These are phyloP conservation scores for Pontoporia blainvillei DNA, from an alignment of 2,113 vertebrate species.

Conservation along the genomic window DNA sequence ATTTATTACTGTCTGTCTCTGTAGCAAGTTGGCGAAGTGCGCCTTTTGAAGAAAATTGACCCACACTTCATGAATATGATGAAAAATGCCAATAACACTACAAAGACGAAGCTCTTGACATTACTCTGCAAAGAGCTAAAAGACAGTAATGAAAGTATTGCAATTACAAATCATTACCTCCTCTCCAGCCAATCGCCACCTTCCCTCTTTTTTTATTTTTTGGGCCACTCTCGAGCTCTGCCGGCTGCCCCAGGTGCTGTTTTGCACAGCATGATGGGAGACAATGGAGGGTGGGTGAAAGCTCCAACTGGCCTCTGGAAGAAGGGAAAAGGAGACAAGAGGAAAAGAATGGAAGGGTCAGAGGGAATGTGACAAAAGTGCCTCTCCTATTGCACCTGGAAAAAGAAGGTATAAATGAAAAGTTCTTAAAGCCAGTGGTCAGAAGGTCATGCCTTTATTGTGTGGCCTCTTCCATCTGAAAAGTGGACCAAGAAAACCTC, in stretches of 20 bases:
- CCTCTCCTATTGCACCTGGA: background rate
- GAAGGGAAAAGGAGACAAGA: constrained; percentile 12
- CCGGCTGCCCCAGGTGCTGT: constrained; percentile 40
- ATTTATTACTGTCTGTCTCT: constrained; percentile 92
- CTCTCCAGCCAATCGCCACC: constrained; percentile 55
- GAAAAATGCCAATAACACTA: constrained; percentile 92
- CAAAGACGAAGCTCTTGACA: constrained; percentile 89
- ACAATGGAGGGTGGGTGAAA: background rate
- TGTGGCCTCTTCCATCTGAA: background rate
- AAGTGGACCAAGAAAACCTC: background rate
- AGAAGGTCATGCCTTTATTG: background rate
- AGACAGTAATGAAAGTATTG: constrained; percentile 85
- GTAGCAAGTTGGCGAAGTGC: constrained; percentile 89
- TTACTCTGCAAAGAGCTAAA: constrained; percentile 85
- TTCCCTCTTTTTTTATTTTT: background rate
- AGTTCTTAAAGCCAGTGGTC: background rate
- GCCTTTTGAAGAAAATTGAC: constrained; percentile 93
- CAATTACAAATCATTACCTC: constrained; percentile 85
- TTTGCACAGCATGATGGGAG: constrained; percentile 29
- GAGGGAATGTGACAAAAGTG: background rate
- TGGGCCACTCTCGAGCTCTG: background rate
- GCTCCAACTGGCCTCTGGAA: constrained; percentile 24
- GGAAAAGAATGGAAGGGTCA: background rate
- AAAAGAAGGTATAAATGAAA: background rate
- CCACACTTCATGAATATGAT: constrained; percentile 92